Percentiles rank a stretch among this genome's conserved stretches.
Conservation (phyloP, 2,888 invertebrate genomes). For the Biston stratarius region DNA sequence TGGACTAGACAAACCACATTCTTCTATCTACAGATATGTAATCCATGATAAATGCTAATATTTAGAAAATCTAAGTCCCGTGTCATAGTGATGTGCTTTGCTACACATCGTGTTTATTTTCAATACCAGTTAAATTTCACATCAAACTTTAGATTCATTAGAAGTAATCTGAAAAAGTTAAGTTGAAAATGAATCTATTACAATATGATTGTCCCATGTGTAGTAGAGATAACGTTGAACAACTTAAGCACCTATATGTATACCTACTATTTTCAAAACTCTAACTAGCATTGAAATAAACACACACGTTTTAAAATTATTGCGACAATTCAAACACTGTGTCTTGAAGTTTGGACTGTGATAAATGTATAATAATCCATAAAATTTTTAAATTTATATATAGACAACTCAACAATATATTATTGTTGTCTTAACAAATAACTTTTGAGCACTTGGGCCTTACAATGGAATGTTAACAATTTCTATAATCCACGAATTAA, state of each 20-base stretch:
- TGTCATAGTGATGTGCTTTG: slow-evolving; percentile 75
- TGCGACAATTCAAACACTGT: slow-evolving; percentile 74
- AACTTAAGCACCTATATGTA: not conserved
- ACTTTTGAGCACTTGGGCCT: slow-evolving; percentile 80
- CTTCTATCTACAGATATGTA: slow-evolving; percentile 86
- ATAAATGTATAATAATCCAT: slow-evolving; percentile 53
- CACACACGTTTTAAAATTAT: slow-evolving; percentile 64
- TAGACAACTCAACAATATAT: slow-evolving; percentile 60
- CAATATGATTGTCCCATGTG: not conserved
- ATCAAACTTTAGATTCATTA: slow-evolving; percentile 1
- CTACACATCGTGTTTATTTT: slow-evolving; percentile 74
- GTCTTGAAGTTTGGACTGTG: slow-evolving; percentile 71
- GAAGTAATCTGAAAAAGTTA: not conserved
- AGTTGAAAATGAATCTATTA: slow-evolving; percentile 7
- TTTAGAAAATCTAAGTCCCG: slow-evolving; percentile 81
- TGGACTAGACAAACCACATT: slow-evolving; percentile 86
- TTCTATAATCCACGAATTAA: slow-evolving; percentile 38
- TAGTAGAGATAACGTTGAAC: slow-evolving; percentile 3
- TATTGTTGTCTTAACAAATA: slow-evolving; percentile 71
- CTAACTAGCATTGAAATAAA: slow-evolving; percentile 70
- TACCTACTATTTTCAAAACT: slow-evolving; percentile 15
- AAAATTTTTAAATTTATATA: slow-evolving; percentile 53
- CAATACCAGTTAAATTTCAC: slow-evolving; percentile 62
- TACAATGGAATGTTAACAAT: slow-evolving; percentile 49
- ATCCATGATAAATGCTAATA: slow-evolving; percentile 85